Evolutionary conservation across 1,140 invertebrate species (phyloP).

Genomic region (Lepidurus packardi): DNA sequence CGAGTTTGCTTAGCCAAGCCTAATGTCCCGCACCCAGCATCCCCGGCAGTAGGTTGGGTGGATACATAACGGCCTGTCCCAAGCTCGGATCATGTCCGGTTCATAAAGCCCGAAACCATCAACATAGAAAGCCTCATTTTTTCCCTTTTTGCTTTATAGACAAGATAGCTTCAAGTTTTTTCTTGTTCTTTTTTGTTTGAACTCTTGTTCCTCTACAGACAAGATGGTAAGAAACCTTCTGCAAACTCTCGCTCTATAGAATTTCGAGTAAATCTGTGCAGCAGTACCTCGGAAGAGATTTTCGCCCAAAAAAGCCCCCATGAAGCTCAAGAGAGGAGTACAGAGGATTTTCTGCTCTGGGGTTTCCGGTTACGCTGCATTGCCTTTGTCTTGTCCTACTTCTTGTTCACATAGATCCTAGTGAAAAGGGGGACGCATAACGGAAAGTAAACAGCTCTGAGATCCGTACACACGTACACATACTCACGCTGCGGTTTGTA

Average conservation of each 20-base stretch:
- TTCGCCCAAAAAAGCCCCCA: too few species aligned
- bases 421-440: neutral
- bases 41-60: neutral
- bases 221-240: too few species aligned
- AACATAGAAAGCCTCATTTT: slow-evolving; percentile 11
- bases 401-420: neutral
- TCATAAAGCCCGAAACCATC: slow-evolving; percentile 15
- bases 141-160: neutral
- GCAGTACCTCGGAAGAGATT: too few species aligned
- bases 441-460: neutral
- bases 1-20: slow-evolving; percentile 20
- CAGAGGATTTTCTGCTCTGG: too few species aligned
- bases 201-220: too few species aligned
- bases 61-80: neutral
- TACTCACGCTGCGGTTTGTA: slow-evolving; percentile 8
- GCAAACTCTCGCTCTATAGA: too few species aligned
- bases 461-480: neutral
- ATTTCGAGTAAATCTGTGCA: too few species aligned
- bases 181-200: neutral
- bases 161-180: neutral
- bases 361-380: neutral
- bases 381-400: neutral
- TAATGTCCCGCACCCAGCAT: slow-evolving; percentile 16
- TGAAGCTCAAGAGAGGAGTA: too few species aligned
- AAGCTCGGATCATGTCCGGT: slow-evolving; percentile 17